Evolutionary conservation across 1,140 invertebrate species (phyloP).

Genomic region (honey bee (Apis mellifera)): Amel_HAv3.1 CM009931.2:17729001-17729500

Average conservation of each 20-base stretch:
- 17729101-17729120: no score
- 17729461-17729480: background rate
- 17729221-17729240: constrained; percentile 28
- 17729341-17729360: constrained; percentile 11
- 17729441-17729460: background rate
- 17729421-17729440: constrained; percentile 16
- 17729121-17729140: no score
- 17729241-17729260: constrained; percentile 31
- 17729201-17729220: constrained; percentile 23
- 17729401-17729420: constrained; percentile 15
- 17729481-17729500: background rate
- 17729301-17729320: constrained; percentile 28
- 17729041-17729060: no score
- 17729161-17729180: background rate
- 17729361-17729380: constrained; percentile 38
- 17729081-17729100: no score
- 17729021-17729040: no score
- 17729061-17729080: no score
- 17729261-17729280: constrained; percentile 24
- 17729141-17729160: background rate
- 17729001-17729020: no score
- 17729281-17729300: constrained; percentile 14
- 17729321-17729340: constrained; percentile 11
- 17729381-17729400: constrained; percentile 36
- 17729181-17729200: background rate